These are phyloP conservation scores for Sebastes itinus DNA, from an alignment of 2,797 vertebrate species.

Conservation along the genomic window DNA sequence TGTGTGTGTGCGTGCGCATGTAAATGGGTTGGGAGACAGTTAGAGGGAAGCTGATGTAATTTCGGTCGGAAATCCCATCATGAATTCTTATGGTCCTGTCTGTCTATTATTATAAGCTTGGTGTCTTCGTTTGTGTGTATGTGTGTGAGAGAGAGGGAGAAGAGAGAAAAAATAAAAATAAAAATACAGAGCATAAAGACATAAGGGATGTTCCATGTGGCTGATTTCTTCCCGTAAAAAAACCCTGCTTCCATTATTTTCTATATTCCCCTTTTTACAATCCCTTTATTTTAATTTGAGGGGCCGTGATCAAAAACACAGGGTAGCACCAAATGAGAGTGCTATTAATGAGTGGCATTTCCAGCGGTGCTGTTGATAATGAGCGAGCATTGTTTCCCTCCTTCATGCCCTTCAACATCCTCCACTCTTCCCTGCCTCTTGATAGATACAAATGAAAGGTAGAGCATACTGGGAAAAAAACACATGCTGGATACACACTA, in stretches of 20 bases:
- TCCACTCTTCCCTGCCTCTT: neutral
- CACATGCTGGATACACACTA: neutral
- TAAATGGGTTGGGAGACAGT: conserved; percentile 15
- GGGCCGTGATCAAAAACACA: neutral
- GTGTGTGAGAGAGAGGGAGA: neutral
- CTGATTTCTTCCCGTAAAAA: neutral
- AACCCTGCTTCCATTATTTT: neutral
- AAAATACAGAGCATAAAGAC: neutral
- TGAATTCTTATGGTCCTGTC: conserved; percentile 42
- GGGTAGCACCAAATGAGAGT: neutral
- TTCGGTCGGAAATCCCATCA: conserved; percentile 57
- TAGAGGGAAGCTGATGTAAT: conserved; percentile 60
- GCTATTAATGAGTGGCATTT: conserved; percentile 24
- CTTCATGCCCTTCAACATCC: neutral
- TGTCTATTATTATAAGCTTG: conserved; percentile 43
- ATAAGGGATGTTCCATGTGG: neutral
- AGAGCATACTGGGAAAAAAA: neutral
- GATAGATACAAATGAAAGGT: neutral
- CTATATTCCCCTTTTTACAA: neutral
- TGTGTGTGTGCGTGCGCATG: neutral
- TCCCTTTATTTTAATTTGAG: neutral
- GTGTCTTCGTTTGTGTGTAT: conserved; percentile 2
- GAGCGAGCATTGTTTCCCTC: neutral
- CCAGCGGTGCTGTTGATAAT: neutral
- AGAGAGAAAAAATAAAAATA: neutral